Evolutionary conservation across 2,113 vertebrate species (phyloP), one percentile per base, ranked within the genome.

Genomic region (Spea bombifrons): DNA sequence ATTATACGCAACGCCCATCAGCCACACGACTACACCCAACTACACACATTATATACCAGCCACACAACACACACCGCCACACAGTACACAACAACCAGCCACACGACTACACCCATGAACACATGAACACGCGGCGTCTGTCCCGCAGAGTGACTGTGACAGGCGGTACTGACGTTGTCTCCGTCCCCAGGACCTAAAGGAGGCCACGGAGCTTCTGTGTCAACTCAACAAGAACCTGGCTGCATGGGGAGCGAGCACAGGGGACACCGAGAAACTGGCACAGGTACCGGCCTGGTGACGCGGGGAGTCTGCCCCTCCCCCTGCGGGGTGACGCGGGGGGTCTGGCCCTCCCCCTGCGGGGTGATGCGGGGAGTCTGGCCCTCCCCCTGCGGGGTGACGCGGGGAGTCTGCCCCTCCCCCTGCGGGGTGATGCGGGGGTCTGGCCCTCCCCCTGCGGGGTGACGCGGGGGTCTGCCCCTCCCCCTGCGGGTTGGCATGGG

Each of bases 211-310:
- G 2, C 77, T 84, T 3, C 81, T 84, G 80, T n/a, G 10, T 30
- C 67, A 66, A 17, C 61, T 84, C 13, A 80, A 82, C 49, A 49
- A 63, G 9, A 84, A 84, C 57, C 72, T 83, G 5, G 5, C 52
- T 13, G 47, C 43, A 7, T 82, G 84, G 77, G 77, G 49, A 5
- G 49, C 52, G 49, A 3, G 16, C 8, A 71, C 49, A n/a, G 69
- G 69, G 50, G 49, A 71, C n/a, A 71, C 47, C 4, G n/a, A 71
- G 50, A 4, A 4, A 43, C 69, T 71, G 8, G 7, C 49, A 55
- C 49, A 71, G 69, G 69, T 71, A 48, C 8, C 63, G 17, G n/a
- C n/a, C n/a, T n/a, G n/a, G n/a, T n/a, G n/a, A n/a, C n/a, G n/a
- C n/a, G n/a, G 12, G 7, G 6, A 65, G 3, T 5, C 13, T 9